Evolutionary conservation across 2,888 invertebrate genomes (phyloP).

Genomic region (Homarus gammarus): DNA sequence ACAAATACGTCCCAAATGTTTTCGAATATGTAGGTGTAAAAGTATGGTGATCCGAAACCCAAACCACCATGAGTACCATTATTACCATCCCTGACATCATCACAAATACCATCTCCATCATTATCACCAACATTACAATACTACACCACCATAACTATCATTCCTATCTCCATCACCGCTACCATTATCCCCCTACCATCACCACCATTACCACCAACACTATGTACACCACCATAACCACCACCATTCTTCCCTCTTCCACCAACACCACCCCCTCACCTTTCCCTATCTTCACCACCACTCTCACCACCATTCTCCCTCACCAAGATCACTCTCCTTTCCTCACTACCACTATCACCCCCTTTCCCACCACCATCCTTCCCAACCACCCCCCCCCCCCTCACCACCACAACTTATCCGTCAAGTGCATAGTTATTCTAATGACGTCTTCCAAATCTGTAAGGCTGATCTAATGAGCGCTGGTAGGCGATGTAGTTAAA

Average conservation of each 20-base stretch:
- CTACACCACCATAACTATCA: not conserved
- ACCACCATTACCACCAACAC: too few relatives aligned
- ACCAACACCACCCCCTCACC: not conserved
- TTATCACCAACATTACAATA: too few relatives aligned
- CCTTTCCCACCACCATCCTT: not conserved
- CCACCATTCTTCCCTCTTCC: not conserved
- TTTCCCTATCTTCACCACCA: not conserved
- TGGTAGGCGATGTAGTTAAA: conserved; percentile 67
- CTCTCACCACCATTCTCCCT: not conserved
- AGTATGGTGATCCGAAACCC: too few relatives aligned
- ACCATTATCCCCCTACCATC: too few relatives aligned
- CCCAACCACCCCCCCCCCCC: not conserved
- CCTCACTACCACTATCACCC: not conserved
- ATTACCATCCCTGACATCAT: too few relatives aligned
- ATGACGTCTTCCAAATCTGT: conserved; percentile 61
- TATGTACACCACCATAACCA: not conserved
- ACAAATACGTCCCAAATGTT: too few relatives aligned
- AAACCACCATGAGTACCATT: too few relatives aligned
- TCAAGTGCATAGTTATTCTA: conserved; percentile 67
- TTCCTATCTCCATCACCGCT: too few relatives aligned
- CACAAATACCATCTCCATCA: too few relatives aligned
- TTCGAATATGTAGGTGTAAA: too few relatives aligned
- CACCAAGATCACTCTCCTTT: not conserved
- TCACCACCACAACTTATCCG: conserved; percentile 32
- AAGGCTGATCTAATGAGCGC: conserved; percentile 69